These are phyloP conservation scores for Monochamus alternatus DNA, from an alignment of 2,888 invertebrate genomes.

Conservation along the genomic window DNA sequence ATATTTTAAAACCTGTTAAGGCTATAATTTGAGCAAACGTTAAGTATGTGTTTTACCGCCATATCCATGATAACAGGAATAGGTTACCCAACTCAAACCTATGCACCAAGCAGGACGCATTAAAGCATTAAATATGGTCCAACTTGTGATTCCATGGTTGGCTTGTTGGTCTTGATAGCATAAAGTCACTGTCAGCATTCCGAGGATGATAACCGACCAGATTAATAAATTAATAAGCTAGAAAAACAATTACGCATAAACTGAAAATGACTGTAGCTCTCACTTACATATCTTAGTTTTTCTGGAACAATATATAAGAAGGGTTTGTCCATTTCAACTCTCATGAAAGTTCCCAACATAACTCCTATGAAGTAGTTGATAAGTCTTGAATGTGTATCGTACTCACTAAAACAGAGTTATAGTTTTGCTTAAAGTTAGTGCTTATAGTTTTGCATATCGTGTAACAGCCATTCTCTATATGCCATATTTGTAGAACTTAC, in stretches of 20 bases:
- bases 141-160: conserved; percentile 10
- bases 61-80: conserved; percentile 53
- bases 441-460: conserved; percentile 6
- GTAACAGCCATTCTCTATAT: neutral
- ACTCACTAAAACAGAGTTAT: conserved; percentile 45
- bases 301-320: conserved; percentile 32
- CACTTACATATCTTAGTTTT: neutral
- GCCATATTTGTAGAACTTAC: conserved; percentile 7
- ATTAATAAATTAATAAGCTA: conserved; percentile 44
- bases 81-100: conserved; percentile 53
- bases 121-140: conserved; percentile 31
- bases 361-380: conserved; percentile 55
- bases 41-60: conserved; percentile 51
- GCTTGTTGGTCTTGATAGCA: conserved; percentile 37
- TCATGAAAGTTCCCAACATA: conserved; percentile 53
- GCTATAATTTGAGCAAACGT: neutral
- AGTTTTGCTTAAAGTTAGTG: conserved; percentile 27
- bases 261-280: neutral
- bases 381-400: conserved; percentile 55
- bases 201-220: conserved; percentile 42
- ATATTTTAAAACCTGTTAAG: neutral
- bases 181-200: conserved; percentile 36
- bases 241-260: conserved; percentile 28
- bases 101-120: conserved; percentile 51
- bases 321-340: conserved; percentile 47